Base-by-base conservation (phyloP, 37 sponge, comb jelly and placozoan genomes). In the Halisarca cf. caerulea region DNA sequence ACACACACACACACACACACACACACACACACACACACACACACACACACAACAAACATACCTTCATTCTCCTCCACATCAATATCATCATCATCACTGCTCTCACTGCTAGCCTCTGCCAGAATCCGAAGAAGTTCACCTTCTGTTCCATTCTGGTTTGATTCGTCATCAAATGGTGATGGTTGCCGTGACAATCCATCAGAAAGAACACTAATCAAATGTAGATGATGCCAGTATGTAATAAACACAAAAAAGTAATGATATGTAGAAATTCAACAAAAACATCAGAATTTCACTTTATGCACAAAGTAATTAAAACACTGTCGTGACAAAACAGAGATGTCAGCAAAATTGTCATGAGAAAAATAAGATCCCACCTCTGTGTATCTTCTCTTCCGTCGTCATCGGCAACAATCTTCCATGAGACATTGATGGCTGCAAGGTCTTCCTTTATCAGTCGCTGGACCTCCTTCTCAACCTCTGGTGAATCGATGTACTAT, bases 381-480 rank as follows among this genome's bases (percentile, higher is more conserved):
- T 62, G 64, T 30, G 64, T 62, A 28, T 62, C 64, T 5, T 62
- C 64, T 36, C 62, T 79, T 34, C 58, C 24, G 2, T 45, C 86
- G 27, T 90, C 90, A 0, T 90, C 91, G 34, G 2, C 60, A n/a
- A 90, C 66, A 20, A 90, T 74, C 57, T 83, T 86, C 38, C 73
- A 90, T 15, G 87, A 72, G 60, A 93, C 99, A 83, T 84, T 90
- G 59, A 94, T 88, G 15, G 99, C 99, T 68, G 69, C 59, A 24
- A 90, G 44, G 71, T 98, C 99, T 78, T 89, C 99, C 84, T 92
- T 89, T 1, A 98, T 81, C 37, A 98, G 82, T 28, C 99, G 68
- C 35, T 92, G 85, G 30, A 98, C 92, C 89, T 98, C 98, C 69
- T 91, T 93, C 87, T 98, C 98, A 11, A 95, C 87, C 62, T 98